A percentile compares a stretch with the other conserved stretches of the same genome.
Conservation (phyloP, 2,797 vertebrate genomes). For the Mallotus villosus region DNA sequence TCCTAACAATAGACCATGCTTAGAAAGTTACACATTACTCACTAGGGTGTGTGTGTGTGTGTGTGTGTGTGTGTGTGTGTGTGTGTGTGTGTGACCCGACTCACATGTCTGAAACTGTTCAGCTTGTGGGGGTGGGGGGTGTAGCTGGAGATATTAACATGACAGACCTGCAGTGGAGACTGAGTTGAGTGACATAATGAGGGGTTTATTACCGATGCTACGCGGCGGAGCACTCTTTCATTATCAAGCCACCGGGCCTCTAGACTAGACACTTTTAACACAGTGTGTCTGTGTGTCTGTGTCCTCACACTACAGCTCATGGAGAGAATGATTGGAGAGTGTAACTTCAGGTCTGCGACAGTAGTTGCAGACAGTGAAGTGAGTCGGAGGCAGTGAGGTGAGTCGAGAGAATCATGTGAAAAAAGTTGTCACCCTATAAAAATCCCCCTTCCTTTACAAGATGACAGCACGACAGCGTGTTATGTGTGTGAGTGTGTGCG, state of each 20-base stretch:
- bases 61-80: slow-evolving; percentile 28
- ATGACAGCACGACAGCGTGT: neutral
- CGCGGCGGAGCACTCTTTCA: slow-evolving; percentile 23
- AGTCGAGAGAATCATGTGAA: neutral
- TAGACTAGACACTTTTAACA: neutral
- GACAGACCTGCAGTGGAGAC: slow-evolving; percentile 28
- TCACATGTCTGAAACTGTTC: slow-evolving; percentile 10
- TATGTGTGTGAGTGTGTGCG: neutral
- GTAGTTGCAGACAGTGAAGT: too few species aligned
- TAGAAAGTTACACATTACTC: slow-evolving; percentile 46
- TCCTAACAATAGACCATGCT: too few species aligned
- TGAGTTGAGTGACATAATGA: slow-evolving; percentile 53
- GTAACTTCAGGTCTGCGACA: too few species aligned
- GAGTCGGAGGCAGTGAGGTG: neutral
- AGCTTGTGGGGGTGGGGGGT: slow-evolving; percentile 24
- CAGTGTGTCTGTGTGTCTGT: neutral
- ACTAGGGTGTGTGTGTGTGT: slow-evolving; percentile 8
- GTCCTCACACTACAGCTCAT: neutral
- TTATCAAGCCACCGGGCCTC: slow-evolving; percentile 27
- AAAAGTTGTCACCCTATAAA: neutral
- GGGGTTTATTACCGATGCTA: slow-evolving; percentile 46
- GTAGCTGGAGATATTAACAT: slow-evolving; percentile 61
- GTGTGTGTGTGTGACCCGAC: slow-evolving; percentile 40
- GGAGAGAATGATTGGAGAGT: too few species aligned
- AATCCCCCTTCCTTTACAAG: neutral